Evolutionary conservation across 2,113 vertebrate species (phyloP).

Genomic region (Verasper variegatus): DNA sequence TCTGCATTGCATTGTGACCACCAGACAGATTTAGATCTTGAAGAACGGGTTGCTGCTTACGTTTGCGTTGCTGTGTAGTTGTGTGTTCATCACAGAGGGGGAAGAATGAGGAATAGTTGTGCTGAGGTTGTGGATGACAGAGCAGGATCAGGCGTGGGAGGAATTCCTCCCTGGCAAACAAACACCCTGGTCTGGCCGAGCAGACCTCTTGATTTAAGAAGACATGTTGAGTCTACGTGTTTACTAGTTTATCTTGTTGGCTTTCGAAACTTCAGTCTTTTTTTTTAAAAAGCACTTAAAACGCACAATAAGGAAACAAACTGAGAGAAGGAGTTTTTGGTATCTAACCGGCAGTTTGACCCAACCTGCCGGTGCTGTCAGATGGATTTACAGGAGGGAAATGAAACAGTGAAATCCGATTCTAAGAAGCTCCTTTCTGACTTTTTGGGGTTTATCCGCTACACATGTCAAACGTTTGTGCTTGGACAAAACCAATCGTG

Average conservation of each 20-base stretch:
- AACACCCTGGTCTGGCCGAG: constrained; percentile 30
- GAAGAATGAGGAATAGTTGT: constrained; percentile 39
- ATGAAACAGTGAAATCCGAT: background rate
- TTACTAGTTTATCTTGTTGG: constrained; percentile 48
- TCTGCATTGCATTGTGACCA: background rate
- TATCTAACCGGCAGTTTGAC: background rate
- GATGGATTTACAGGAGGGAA: constrained; percentile 40
- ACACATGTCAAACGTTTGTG: constrained; percentile 2
- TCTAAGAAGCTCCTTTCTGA: too few relatives aligned
- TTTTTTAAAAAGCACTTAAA: background rate
- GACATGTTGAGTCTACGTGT: constrained; percentile 33
- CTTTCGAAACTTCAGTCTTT: constrained; percentile 14
- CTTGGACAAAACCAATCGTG: constrained; percentile 13
- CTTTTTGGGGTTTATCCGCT: background rate
- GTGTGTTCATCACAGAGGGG: constrained; percentile 48
- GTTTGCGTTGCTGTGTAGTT: constrained; percentile 49
- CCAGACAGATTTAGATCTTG: background rate
- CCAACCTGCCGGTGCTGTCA: constrained; percentile 2
- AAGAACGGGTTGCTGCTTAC: constrained; percentile 22
- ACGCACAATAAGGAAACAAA: background rate
- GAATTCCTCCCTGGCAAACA: constrained; percentile 54
- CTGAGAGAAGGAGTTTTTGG: constrained; percentile 10
- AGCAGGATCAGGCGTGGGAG: constrained; percentile 47
- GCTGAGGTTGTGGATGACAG: constrained; percentile 40
- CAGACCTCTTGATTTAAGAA: constrained; percentile 59